Evolutionary conservation across 2,797 vertebrate genomes (phyloP), one percentile per base, ranked within the genome.

Genomic region (Mycteria americana): DNA sequence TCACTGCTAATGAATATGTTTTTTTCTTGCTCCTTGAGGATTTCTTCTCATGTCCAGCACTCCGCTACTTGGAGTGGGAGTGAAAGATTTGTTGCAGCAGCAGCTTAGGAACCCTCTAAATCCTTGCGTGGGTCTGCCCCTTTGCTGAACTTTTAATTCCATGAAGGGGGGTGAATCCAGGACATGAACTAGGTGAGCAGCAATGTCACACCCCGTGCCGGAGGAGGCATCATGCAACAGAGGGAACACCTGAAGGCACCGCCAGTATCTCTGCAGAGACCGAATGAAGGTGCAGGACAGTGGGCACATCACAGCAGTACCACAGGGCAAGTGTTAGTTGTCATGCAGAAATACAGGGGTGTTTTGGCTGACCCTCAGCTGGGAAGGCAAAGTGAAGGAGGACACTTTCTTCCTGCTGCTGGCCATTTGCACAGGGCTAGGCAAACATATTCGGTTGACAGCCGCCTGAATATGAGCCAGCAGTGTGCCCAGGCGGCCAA

Each of bases 91-190:
- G 62, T 45, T 83, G 64, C 85, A 89, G 39, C 25, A 67, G 37
- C 37, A 50, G 65, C 65, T 81, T 77, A 88, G 65, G 27, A 88
- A 50, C 69, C 24, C 18, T 88, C 56, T 90, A 90, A 93, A 84
- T 83, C 73, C 65, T 88, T 70, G 9, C 51, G 23, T 15, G 45
- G 41, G 18, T 11, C 53, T 93, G 51, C 10, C 41, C 69, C 50
- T 90, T 51, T 68, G 67, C 25, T 87, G 92, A 95, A 76, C 67
- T 76, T 85, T 46, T 82, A 89, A 62, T 69, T 75, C 92, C 37
- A 53, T 0, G 1, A 39, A 75, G 0, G 7, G 4, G 6, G 27
- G 10, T 59, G 37, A 89, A 91, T 76, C 51, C 64, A 84, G 63
- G 70, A 67, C 5, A 1, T 3, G 46, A 75, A 22, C 24, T 72